phyloP scores from a whole-genome alignment of 2,797 vertebrate genomes.

The Gila robusta region DNA sequence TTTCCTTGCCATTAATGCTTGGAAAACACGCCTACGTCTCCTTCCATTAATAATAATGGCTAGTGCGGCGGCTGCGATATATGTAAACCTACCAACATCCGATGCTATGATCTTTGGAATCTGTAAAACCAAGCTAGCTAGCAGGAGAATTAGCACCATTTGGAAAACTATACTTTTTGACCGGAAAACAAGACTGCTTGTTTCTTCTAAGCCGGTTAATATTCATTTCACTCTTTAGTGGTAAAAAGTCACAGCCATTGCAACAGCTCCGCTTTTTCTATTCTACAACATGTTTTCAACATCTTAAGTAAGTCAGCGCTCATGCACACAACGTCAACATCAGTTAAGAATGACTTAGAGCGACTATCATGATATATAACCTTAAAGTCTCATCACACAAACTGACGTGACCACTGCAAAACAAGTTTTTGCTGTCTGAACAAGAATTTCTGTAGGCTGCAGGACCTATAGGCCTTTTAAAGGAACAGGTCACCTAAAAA shows the following conservation, averaged over 20 bases:
- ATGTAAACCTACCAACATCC: no score
- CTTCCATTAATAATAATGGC: no score
- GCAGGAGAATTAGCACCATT: neutral
- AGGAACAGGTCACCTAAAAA: neutral
- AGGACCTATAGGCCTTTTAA: neutral
- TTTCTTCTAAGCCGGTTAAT: neutral
- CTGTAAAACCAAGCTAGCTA: neutral
- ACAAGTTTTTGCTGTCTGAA: neutral
- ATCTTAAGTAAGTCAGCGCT: neutral
- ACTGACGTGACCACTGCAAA: neutral
- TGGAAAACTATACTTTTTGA: neutral
- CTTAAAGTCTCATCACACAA: neutral
- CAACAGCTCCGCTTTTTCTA: neutral
- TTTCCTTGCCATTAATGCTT: no score
- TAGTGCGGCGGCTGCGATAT: no score
- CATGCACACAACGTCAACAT: neutral
- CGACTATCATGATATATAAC: constrained; percentile 28
- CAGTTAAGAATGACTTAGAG: constrained; percentile 7
- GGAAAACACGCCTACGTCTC: no score
- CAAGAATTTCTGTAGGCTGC: neutral
- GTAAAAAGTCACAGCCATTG: neutral
- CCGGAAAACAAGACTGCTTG: neutral
- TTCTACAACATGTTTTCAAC: neutral
- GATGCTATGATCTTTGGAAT: no score
- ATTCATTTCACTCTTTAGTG: neutral